Base-by-base conservation (phyloP, 2,888 invertebrate genomes). In the Drosophila parthenogenetica region DNA sequence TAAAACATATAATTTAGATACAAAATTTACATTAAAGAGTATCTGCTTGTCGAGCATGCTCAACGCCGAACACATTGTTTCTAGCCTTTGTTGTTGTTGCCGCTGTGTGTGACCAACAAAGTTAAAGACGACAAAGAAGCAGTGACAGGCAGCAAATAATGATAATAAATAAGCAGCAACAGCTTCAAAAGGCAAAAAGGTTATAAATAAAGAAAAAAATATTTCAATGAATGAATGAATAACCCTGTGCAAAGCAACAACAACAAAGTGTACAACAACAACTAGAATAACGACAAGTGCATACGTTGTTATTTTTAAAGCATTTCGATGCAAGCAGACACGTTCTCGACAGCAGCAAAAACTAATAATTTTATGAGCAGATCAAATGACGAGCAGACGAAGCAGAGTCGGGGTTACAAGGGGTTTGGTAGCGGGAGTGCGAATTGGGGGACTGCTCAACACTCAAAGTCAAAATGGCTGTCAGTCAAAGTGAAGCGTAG, bases 331-430 rank as follows among this genome's bases (percentile, higher is more conserved):
- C 84, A 83, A 14, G 64, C 64, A 62, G 65, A 69, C 77, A 73
- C 73, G 73, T 69, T 49, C 37, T 49, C 51, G 49, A 54, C 71
- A 61, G 55, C 71, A 65, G 54, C 61, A 65, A 63, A 49, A 69
- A 74, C 70, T 75, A 78, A 82, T 86, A 81, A 83, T 81, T 87
- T 85, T 81, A 81, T 77, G 76, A 81, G 77, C 68, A 83, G 81
- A 83, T 87, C 87, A 76, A 79, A 77, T 87, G 81, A 75, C 87
- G 58, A 60, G 35, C 49, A 35, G 17, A 8, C 4, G 49, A 35
- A 17, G 35, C 32, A 39, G n/a, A 14, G 37, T 45, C 5, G 19
- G n/a, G 8, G 42, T 2, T 16, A n/a, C 5, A 40, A n/a, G 43
- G n/a, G 13, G 13, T n/a, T n/a, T n/a, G 1, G 1, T 0, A n/a